Percentiles rank a stretch among this genome's conserved stretches.
Evolutionary conservation across 2,113 vertebrate species (phyloP).

Genomic region (Callipepla squamata): DNA sequence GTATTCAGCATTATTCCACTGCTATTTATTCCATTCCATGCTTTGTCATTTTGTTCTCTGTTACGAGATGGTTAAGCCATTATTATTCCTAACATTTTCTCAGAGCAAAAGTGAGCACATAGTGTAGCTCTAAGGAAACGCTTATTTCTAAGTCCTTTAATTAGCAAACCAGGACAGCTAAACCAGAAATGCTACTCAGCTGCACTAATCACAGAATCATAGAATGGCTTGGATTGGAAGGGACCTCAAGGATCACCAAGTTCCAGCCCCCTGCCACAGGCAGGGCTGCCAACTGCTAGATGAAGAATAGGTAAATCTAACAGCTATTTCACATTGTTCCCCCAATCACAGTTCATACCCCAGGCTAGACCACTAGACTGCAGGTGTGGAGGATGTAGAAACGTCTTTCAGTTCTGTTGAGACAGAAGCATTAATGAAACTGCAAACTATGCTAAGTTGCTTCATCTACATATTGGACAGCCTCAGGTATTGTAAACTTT

Average conservation of each 20-base stretch:
- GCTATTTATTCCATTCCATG: background rate
- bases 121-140: background rate
- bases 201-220: background rate
- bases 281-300: too few relatives aligned
- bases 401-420: conserved; percentile 30
- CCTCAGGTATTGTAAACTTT: background rate
- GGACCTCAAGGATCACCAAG: too few relatives aligned
- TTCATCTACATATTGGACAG: background rate
- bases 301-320: background rate
- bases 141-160: background rate
- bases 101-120: background rate
- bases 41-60: background rate
- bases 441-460: background rate
- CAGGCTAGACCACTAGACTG: background rate
- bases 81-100: background rate
- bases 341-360: background rate
- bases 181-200: background rate
- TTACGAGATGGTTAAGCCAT: background rate
- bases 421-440: background rate
- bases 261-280: too few relatives aligned
- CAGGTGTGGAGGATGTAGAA: conserved; percentile 38
- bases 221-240: too few relatives aligned
- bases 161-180: background rate
- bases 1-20: background rate
- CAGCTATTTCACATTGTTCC: background rate